Evolutionary conservation across 2,888 invertebrate genomes (phyloP).

Genomic region (Notocelia uddmanniana): DNA sequence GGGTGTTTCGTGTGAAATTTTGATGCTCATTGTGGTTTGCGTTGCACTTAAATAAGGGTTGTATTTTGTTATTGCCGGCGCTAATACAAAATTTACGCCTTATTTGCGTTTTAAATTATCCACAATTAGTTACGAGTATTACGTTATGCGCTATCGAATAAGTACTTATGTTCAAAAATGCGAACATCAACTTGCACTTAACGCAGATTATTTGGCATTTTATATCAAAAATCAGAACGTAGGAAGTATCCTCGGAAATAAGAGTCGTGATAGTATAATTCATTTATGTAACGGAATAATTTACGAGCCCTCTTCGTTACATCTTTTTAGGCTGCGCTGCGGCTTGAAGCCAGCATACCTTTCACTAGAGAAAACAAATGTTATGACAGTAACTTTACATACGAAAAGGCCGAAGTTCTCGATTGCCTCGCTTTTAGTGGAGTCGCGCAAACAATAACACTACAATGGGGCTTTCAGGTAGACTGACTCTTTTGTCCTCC

Average conservation of each 20-base stretch:
- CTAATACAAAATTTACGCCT: constrained; percentile 26
- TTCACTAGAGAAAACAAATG: constrained; percentile 27
- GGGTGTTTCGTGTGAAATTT: constrained; percentile 14
- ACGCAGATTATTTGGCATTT: background rate
- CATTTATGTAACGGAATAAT: constrained; percentile 33
- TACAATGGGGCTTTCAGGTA: constrained; percentile 77
- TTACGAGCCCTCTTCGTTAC: constrained; percentile 22
- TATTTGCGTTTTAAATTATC: constrained; percentile 12
- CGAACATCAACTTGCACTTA: constrained; percentile 21
- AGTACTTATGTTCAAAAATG: background rate
- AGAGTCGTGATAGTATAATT: background rate
- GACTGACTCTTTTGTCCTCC: constrained; percentile 71
- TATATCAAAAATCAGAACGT: constrained; percentile 10
- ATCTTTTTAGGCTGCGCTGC: constrained; percentile 15
- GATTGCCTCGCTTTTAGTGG: constrained; percentile 72
- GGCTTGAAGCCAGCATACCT: background rate
- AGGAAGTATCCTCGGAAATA: constrained; percentile 15
- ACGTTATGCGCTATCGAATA: background rate
- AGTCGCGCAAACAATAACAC: constrained; percentile 71
- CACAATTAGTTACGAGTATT: constrained; percentile 12
- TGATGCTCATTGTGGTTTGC: constrained; percentile 28
- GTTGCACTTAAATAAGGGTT: constrained; percentile 14
- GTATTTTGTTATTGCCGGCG: constrained; percentile 23
- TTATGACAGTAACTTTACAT: constrained; percentile 43
- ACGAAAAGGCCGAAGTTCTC: constrained; percentile 59